These are phyloP conservation scores for Amazona ochrocephala DNA, from an alignment of 2,797 vertebrate genomes.

Conservation along the genomic window DNA sequence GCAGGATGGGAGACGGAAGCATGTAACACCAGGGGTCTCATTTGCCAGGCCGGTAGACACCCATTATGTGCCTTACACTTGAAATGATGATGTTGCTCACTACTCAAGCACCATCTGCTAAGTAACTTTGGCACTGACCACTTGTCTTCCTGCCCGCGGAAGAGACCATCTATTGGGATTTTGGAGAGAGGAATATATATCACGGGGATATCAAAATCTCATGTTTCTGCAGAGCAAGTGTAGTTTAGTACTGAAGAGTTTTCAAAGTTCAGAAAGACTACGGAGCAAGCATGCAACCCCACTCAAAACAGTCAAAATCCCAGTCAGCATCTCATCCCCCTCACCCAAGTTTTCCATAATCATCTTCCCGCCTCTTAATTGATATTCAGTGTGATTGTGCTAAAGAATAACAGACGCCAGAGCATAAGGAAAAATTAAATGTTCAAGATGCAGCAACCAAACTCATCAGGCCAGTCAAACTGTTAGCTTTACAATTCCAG, in stretches of 20 bases:
- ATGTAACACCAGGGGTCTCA: conserved; percentile 21
- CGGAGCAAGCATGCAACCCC: neutral
- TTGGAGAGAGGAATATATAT: neutral
- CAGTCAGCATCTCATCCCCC: neutral
- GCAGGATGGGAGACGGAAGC: conserved; percentile 7
- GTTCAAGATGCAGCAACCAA: conserved; percentile 40
- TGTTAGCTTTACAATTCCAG: conserved; percentile 31
- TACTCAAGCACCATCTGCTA: conserved; percentile 67
- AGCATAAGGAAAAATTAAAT: conserved; percentile 70
- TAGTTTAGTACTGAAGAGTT: neutral
- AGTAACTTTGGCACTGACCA: conserved; percentile 64
- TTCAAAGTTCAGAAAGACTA: neutral
- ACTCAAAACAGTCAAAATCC: neutral
- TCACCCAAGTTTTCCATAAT: conserved; percentile 7
- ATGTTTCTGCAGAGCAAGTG: accelerated
- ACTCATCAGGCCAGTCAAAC: conserved; percentile 50
- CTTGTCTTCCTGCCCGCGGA: neutral
- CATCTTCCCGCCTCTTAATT: conserved; percentile 56
- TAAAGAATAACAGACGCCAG: conserved; percentile 61
- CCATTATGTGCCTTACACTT: conserved; percentile 48
- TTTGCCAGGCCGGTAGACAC: conserved; percentile 41
- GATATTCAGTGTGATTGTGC: conserved; percentile 67
- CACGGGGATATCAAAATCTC: neutral
- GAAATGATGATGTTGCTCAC: conserved; percentile 44
- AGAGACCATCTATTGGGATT: neutral